These are phyloP conservation scores for Tortricodes alternella DNA, from an alignment of 2,888 invertebrate genomes.

Conservation along the genomic window DNA sequence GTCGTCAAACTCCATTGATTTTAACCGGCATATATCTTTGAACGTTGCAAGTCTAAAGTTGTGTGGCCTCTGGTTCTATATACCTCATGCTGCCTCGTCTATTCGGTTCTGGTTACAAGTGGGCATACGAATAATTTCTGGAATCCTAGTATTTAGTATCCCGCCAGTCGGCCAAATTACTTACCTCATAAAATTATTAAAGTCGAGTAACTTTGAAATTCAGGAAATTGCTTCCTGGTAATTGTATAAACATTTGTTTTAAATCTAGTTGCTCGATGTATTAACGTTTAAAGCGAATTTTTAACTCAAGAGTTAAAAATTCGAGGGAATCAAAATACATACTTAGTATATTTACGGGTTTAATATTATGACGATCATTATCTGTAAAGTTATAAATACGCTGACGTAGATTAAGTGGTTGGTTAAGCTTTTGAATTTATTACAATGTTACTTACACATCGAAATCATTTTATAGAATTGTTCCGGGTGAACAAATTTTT, in stretches of 20 bases:
- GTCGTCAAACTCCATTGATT: constrained; percentile 45
- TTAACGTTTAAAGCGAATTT: not conserved
- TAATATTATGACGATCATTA: no score
- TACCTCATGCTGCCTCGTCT: constrained; percentile 45
- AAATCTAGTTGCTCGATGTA: not conserved
- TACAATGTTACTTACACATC: no score
- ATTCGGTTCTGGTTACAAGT: constrained; percentile 46
- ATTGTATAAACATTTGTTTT: constrained; percentile 36
- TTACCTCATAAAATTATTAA: constrained; percentile 46
- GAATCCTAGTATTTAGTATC: constrained; percentile 43
- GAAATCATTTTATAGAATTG: no score
- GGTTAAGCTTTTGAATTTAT: no score
- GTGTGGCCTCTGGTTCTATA: constrained; percentile 52
- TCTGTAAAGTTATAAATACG: no score
- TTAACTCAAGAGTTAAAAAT: no score
- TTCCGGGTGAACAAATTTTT: no score
- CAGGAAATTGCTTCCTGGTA: constrained; percentile 55
- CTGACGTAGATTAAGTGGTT: no score
- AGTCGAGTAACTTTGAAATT: constrained; percentile 48
- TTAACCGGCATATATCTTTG: constrained; percentile 46
- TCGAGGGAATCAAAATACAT: no score
- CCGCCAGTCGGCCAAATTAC: constrained; percentile 48
- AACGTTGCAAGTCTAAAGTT: constrained; percentile 48
- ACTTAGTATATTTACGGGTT: no score
- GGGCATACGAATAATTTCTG: constrained; percentile 40